phyloP scores from a whole-genome alignment of 2,888 invertebrate species.

The Prostheceraeus crozeri region DNA sequence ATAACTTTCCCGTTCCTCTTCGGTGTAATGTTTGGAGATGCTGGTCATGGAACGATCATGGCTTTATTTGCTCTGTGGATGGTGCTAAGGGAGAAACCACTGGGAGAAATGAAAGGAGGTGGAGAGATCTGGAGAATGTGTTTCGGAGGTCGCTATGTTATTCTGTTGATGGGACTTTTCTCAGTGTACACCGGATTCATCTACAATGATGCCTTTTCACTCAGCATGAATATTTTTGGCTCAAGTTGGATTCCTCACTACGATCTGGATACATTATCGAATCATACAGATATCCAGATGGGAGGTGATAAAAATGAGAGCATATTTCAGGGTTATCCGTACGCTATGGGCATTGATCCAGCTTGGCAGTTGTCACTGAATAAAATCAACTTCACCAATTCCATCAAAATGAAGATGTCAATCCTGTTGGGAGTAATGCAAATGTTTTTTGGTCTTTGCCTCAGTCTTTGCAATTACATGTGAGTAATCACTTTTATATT shows the following conservation, averaged over 20 bases:
- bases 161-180: constrained; percentile 90
- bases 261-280: neutral
- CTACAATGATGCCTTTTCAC: constrained; percentile 97
- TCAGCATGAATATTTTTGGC: constrained; percentile 87
- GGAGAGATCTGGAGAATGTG: constrained; percentile 88
- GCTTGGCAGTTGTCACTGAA: constrained; percentile 67
- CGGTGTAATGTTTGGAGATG: constrained; percentile 95
- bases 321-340: constrained; percentile 61
- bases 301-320: constrained; percentile 35
- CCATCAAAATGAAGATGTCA: constrained; percentile 88
- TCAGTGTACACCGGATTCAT: constrained; percentile 96
- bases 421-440: constrained; percentile 89
- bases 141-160: constrained; percentile 95
- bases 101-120: neutral
- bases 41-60: constrained; percentile 88
- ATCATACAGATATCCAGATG: constrained; percentile 18
- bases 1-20: constrained; percentile 96
- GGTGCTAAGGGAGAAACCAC: no score
- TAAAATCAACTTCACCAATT: constrained; percentile 86
- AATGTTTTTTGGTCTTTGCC: constrained; percentile 86
- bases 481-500: constrained; percentile 47
- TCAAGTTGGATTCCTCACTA: constrained; percentile 67
- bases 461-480: constrained; percentile 62
- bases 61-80: constrained; percentile 83
- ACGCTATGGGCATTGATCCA: constrained; percentile 81